phyloP scores from a whole-genome alignment of 2,113 vertebrate genomes.

The Podarcis raffonei region DNA sequence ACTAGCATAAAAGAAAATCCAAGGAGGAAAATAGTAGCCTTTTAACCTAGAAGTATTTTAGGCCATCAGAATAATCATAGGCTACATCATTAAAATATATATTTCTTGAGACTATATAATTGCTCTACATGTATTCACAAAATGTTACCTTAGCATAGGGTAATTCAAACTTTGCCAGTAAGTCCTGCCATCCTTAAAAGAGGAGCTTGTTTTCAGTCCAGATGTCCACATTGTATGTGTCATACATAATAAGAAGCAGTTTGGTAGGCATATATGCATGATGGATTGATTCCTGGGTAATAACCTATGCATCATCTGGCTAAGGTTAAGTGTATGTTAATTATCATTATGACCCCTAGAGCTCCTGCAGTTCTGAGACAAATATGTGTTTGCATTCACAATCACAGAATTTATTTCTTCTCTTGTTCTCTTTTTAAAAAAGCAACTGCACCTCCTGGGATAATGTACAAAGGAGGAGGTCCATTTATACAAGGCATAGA shows the following conservation, averaged over 20 bases:
- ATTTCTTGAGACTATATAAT: neutral
- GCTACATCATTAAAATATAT: neutral
- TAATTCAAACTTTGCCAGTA: neutral
- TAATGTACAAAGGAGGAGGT: conserved; percentile 7
- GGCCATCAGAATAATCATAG: neutral
- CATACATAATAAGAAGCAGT: conserved; percentile 28
- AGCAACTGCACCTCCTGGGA: conserved; percentile 37
- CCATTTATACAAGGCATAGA: conserved; percentile 45
- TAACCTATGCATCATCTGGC: conserved; percentile 53
- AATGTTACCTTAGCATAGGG: neutral
- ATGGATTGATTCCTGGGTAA: conserved; percentile 56
- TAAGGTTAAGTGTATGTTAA: conserved; percentile 30
- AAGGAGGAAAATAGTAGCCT: neutral
- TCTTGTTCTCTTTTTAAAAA: conserved; percentile 38
- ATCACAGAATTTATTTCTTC: conserved; percentile 21
- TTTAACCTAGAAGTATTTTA: neutral
- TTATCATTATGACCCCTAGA: conserved; percentile 49
- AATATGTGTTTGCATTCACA: conserved; percentile 9
- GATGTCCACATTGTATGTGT: neutral
- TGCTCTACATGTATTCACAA: neutral
- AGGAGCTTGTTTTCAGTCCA: neutral
- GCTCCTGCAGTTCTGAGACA: conserved; percentile 49
- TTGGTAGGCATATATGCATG: conserved; percentile 29
- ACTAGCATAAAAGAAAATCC: neutral
- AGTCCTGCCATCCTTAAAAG: neutral